Base-by-base conservation (phyloP, 2,113 vertebrate genomes). In the Garra rufa region DNA sequence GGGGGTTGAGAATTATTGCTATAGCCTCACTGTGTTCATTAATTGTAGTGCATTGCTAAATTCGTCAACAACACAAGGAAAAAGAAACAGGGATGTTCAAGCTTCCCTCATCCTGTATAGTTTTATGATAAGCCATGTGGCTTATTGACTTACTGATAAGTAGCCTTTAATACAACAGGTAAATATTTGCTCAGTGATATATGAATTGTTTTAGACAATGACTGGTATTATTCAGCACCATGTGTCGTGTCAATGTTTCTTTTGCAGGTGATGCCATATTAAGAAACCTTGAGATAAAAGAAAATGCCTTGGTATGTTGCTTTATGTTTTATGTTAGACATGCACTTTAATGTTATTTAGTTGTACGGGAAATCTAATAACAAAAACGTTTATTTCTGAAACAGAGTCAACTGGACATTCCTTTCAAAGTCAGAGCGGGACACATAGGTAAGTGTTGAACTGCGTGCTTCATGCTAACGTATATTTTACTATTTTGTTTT, bases 361-460 rank as follows among this genome's bases (percentile, higher is more conserved):
- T 50, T 19, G 24, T n/a, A n/a, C n/a, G n/a, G n/a, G n/a, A n/a
- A n/a, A n/a, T n/a, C n/a, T n/a, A n/a, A n/a, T n/a, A n/a, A n/a
- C n/a, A n/a, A n/a, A n/a, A n/a, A n/a, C n/a, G n/a, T n/a, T n/a
- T 21, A 9, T 41, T n/a, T 80, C 52, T 46, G 24, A 73, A 81
- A 28, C 93, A 99, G 98, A 97, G 96, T 94, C 96, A 99, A 76
- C 91, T 99, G 90, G 96, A 98, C 94, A 97, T 99, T 87, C 98
- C 98, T 71, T 99, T 99, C 92, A 99, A 97, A 95, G 96, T 99
- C 87, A 96, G 95, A 95, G 96, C 97, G 34, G 98, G 98, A 43
- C 96, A 98, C 88, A 99, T 99, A 94, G 95, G 98, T 99, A 94
- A 96, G 96, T n/a, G n/a, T n/a, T n/a, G n/a, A n/a, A n/a, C n/a